These are phyloP conservation scores for Diphyllodes magnificus DNA, from an alignment of 2,113 vertebrate genomes.

Conservation along the genomic window DNA sequence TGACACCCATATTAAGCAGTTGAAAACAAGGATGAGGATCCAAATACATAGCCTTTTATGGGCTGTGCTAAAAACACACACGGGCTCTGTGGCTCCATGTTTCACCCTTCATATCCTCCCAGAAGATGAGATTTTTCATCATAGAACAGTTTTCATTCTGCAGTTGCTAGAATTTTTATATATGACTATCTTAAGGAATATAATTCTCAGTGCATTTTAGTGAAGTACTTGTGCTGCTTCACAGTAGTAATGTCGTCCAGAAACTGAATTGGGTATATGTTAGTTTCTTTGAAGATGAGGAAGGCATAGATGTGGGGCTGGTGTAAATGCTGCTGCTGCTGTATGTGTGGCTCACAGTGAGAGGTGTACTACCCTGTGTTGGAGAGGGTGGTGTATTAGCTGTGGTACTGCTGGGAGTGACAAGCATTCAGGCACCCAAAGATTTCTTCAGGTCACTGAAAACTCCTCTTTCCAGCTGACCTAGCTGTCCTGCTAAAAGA, in stretches of 20 bases:
- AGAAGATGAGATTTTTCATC: background rate
- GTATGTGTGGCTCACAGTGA: accelerated
- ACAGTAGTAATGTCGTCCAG: background rate
- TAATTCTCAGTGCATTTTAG: background rate
- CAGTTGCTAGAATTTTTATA: background rate
- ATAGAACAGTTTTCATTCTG: background rate
- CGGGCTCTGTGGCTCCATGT: background rate
- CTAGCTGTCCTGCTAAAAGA: background rate
- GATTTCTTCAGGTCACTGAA: background rate
- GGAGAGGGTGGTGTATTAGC: background rate
- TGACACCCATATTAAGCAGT: background rate
- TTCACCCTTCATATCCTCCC: background rate
- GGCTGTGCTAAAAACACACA: background rate
- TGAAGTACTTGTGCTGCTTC: background rate
- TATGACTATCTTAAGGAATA: background rate
- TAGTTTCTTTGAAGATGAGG: background rate
- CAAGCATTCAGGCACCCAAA: background rate
- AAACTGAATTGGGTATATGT: background rate
- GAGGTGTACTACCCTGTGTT: background rate
- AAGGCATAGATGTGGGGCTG: background rate
- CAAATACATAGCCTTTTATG: background rate
- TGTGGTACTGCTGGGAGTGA: background rate
- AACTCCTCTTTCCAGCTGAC: background rate
- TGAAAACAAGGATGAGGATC: background rate
- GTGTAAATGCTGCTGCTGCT: background rate